Conservation (phyloP, 2,113 vertebrate species). For the Pipra filicauda region DNA sequence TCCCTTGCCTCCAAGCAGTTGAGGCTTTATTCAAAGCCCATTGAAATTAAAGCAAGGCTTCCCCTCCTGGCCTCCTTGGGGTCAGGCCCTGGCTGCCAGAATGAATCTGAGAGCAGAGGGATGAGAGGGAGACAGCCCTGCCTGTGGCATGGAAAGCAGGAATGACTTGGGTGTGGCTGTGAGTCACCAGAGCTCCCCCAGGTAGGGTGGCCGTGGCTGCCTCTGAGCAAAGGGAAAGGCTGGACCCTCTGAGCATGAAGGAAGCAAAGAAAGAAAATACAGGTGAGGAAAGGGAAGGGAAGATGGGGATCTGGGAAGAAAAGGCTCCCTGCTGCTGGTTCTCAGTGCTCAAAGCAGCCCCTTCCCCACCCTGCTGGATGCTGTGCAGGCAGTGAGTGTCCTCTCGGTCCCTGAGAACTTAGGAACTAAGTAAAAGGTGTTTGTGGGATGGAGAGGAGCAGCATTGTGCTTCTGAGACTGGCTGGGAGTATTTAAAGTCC, state of each 20-base stretch:
- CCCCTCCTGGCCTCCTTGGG: background rate
- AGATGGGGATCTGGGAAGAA: background rate
- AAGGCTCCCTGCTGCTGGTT: background rate
- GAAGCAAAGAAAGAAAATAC: background rate
- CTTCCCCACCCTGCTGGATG: background rate
- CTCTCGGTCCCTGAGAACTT: background rate
- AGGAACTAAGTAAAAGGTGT: background rate
- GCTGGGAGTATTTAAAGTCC: background rate
- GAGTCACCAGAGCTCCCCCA: background rate
- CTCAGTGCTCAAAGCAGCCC: background rate
- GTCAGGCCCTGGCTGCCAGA: background rate
- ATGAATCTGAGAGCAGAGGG: background rate
- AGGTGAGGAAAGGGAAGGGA: background rate
- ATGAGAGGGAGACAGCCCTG: background rate
- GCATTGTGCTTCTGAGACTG: background rate
- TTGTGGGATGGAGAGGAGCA: background rate
- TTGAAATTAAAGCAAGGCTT: background rate
- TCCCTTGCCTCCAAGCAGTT: background rate
- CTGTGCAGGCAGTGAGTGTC: background rate
- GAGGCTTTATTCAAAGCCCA: background rate
- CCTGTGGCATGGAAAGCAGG: background rate
- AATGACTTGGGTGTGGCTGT: background rate
- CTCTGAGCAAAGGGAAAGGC: background rate
- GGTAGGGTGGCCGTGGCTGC: background rate
- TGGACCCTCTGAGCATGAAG: background rate